These are phyloP conservation scores for Mechanitis mazaeus DNA, from an alignment of 2,888 invertebrate genomes.

Conservation along the genomic window DNA sequence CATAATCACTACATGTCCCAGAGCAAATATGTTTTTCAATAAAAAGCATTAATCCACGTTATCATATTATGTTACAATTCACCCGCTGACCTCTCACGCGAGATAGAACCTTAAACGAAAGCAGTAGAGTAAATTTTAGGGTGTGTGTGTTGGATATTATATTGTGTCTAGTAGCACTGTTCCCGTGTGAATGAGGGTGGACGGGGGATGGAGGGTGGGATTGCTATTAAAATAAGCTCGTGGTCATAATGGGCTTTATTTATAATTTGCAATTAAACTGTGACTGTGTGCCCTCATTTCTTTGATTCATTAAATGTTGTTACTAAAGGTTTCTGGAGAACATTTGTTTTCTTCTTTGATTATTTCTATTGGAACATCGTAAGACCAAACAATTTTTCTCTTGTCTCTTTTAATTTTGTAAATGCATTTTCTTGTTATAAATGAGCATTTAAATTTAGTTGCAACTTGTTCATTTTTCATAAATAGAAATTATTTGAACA, in stretches of 20 bases:
- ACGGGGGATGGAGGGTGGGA: slow-evolving; percentile 32
- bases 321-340: no score
- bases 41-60: slow-evolving; percentile 41
- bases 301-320: no score
- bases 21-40: slow-evolving; percentile 42
- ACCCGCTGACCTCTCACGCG: neutral
- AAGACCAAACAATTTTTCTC: no score
- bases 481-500: no score
- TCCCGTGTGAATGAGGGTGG: slow-evolving; percentile 57
- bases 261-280: neutral
- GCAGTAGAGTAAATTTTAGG: slow-evolving; percentile 28
- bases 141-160: slow-evolving; percentile 1
- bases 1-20: slow-evolving; percentile 34
- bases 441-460: no score
- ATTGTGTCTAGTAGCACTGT: slow-evolving; percentile 27
- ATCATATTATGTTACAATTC: slow-evolving; percentile 37
- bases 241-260: no score
- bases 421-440: no score
- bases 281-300: no score
- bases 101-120: slow-evolving; percentile 12
- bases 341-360: no score
- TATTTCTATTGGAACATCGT: no score
- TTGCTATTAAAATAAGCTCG: neutral
- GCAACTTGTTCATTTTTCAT: no score
- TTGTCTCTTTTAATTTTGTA: no score